Conservation (phyloP, 2,797 vertebrate species). For the Centropyge bicolor region DNA sequence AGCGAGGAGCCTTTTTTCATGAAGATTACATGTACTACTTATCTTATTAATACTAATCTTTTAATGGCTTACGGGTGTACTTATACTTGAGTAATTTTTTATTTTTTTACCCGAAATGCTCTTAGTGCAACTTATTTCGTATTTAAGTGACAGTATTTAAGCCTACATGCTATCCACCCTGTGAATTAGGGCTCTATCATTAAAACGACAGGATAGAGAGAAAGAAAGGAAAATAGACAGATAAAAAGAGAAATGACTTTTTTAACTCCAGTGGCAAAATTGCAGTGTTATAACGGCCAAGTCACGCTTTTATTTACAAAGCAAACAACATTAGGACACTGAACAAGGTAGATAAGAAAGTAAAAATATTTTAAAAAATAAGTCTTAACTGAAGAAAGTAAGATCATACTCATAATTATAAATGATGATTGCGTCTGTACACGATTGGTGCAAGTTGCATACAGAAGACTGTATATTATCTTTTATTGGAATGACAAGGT, state of each 20-base stretch:
- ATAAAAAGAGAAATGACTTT: not conserved
- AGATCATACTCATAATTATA: not conserved
- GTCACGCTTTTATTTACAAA: too few relatives aligned
- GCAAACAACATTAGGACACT: not conserved
- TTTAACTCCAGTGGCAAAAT: not conserved
- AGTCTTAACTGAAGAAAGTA: too few relatives aligned
- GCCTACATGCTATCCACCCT: not conserved
- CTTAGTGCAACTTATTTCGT: not conserved
- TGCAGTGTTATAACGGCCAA: not conserved
- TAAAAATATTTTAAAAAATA: not conserved
- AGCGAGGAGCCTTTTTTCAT: not conserved
- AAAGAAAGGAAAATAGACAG: not conserved
- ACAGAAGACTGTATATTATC: not conserved
- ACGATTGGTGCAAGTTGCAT: not conserved
- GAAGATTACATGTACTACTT: not conserved
- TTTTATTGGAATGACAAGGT: not conserved
- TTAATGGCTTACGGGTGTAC: not conserved
- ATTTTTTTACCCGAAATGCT: not conserved
- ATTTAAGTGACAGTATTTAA: not conserved
- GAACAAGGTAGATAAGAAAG: not conserved
- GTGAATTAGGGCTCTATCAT: not conserved
- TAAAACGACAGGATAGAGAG: fast-evolving
- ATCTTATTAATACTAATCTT: not conserved
- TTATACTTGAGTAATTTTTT: not conserved
- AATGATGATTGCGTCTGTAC: not conserved